A percentile compares a stretch with the other conserved stretches of the same genome.
phyloP scores from a whole-genome alignment of 2,797 vertebrate species.

The Microcaecilia unicolor region DNA sequence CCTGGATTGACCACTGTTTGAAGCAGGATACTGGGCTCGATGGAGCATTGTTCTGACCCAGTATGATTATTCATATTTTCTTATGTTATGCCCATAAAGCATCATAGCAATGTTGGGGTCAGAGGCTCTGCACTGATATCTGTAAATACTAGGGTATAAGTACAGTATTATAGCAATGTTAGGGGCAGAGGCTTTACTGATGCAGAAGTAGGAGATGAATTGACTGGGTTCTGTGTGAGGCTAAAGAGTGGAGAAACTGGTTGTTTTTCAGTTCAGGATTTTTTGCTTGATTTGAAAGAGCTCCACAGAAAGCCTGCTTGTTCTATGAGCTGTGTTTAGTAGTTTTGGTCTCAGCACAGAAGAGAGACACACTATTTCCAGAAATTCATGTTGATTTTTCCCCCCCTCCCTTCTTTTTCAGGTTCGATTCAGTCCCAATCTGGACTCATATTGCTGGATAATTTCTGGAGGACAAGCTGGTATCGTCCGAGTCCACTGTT shows the following conservation, averaged over 20 bases:
- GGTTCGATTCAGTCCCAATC: constrained; percentile 89
- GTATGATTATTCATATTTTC: too few relatives aligned
- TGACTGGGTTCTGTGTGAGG: background rate
- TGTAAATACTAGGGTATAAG: too few relatives aligned
- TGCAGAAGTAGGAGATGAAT: too few relatives aligned
- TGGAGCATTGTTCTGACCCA: too few relatives aligned
- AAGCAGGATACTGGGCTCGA: too few relatives aligned
- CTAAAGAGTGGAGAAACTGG: background rate
- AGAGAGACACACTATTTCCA: background rate
- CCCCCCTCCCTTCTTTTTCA: constrained; percentile 34
- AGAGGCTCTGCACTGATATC: too few relatives aligned
- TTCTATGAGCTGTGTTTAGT: background rate
- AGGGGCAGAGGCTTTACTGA: too few relatives aligned
- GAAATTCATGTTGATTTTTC: background rate
- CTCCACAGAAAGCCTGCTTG: rapidly evolving
- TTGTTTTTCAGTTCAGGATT: background rate
- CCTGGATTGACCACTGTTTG: too few relatives aligned
- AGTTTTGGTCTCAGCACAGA: background rate
- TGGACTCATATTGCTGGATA: constrained; percentile 75
- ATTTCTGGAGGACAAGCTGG: constrained; percentile 75
- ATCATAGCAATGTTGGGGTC: too few relatives aligned
- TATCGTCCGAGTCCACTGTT: constrained; percentile 73
- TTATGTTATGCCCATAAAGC: too few relatives aligned
- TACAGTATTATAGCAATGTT: too few relatives aligned
- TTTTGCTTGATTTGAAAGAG: too few relatives aligned